Evolutionary conservation across 2,888 invertebrate genomes (phyloP), one percentile per base, ranked within the genome.

Genomic region (Hyposoter dolosus): DNA sequence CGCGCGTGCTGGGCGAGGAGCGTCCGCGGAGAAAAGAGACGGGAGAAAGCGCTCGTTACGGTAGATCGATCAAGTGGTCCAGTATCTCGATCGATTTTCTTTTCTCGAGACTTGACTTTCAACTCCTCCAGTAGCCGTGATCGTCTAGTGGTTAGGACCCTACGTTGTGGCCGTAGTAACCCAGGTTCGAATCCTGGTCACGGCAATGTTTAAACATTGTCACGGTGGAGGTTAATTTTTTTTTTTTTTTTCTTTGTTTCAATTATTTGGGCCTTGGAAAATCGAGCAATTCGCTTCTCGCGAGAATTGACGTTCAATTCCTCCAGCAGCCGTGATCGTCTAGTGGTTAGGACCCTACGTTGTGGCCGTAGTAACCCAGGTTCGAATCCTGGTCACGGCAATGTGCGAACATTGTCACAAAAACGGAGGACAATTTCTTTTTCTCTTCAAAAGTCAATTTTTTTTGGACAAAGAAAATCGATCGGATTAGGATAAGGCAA

Each of bases 131-230:
- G 66, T 85, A 86, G 88, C 87, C 87, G 88, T 88, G 87, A 89
- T 90, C 84, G 85, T 89, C 86, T 86, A 87, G 83, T 86, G 85
- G 87, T 88, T 83, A 88, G 93, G 93, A 94, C 93, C 93, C 93
- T 93, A 94, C 93, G 93, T 94, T 94, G 93, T 93, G 93, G 93
- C 93, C 94, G 94, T 93, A 93, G 93, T 93, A 93, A 94, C 93
- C 93, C 93, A 94, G 94, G 94, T 94, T 94, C 93, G 93, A 94
- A 93, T 94, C 94, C 94, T 94, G 93, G 94, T 93, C 94, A 93
- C 93, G 93, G 93, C 93, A 94, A 92, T 93, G 92, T 91, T 82
- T 78, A 77, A 86, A 45, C 88, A 88, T 88, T 89, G 87, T 88
- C 87, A 87, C 86, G 82, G 84, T 69, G 77, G 86, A 80, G 69